A percentile compares a stretch with the other conserved stretches of the same genome.
Evolutionary conservation across 2,888 invertebrate species (phyloP).

Genomic region (Endotricha flammealis): DNA sequence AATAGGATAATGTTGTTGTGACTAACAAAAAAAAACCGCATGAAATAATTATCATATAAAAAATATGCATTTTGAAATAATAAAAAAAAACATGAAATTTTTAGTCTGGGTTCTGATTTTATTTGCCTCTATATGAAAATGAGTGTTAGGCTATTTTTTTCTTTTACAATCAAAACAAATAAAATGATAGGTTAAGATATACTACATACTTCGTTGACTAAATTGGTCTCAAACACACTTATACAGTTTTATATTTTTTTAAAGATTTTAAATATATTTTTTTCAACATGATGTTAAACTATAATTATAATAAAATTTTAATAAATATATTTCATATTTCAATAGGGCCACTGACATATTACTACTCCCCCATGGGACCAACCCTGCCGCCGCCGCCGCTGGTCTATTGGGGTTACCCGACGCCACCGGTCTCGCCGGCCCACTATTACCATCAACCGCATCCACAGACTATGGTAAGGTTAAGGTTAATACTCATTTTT

Average conservation of each 20-base stretch:
- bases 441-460: constrained; percentile 86
- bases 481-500: constrained; percentile 2
- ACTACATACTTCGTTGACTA: too few relatives aligned
- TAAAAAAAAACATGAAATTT: not conserved
- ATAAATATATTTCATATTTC: not conserved
- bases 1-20: constrained; percentile 19
- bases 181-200: too few relatives aligned
- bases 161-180: too few relatives aligned
- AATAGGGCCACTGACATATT: constrained; percentile 77
- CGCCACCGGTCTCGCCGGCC: constrained; percentile 95
- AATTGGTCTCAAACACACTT: too few relatives aligned
- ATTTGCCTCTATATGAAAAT: too few relatives aligned
- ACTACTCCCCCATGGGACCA: constrained; percentile 75
- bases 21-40: constrained; percentile 28
- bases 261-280: too few relatives aligned
- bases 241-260: too few relatives aligned
- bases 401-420: constrained; percentile 96
- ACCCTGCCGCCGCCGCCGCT: constrained; percentile 81
- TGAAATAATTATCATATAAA: constrained; percentile 11
- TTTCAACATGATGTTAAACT: too few relatives aligned
- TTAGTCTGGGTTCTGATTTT: too few relatives aligned
- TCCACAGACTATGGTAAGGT: constrained; percentile 63
- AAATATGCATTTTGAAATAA: not conserved
- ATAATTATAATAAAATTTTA: too few relatives aligned
- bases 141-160: too few relatives aligned